Evolutionary conservation across 2,888 invertebrate species (phyloP), one percentile per base, ranked within the genome.

Genomic region (Abrostola triplasia): DNA sequence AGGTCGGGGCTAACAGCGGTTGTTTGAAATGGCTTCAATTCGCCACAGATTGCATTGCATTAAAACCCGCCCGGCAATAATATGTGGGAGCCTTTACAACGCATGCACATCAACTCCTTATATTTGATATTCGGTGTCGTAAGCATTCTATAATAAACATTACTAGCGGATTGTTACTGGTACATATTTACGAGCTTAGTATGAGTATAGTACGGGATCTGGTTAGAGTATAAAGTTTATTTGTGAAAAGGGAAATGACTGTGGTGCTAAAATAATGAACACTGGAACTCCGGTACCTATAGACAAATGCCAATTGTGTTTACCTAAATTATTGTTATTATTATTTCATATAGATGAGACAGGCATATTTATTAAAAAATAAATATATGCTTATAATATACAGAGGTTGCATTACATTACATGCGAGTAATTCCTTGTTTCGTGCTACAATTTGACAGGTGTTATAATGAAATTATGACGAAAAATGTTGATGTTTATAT

Each of bases 391-490:
- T n/a, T n/a, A n/a, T 49, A 59, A 11, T 53, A 57, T 49, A 55
- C 7, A 37, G 37, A 49, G 11, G 11, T 35, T 49, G 36, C 24
- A 6, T 53, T 51, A 36, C 37, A 56, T 76, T 59, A 52, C 58
- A 58, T 70, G 58, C 12, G 5, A n/a, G 48, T 64, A 64, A 72
- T 55, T 13, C 53, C 52, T 47, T 47, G 41, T 58, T 57, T 58
- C 49, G 42, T 36, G 42, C 58, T 49, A 76, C 67, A 76, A 72
- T 72, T 72, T 72, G 72, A 76, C 79, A 79, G 79, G 67, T 79
- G 79, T 78, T 75, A 78, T 59, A 58, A 50, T 48, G 50, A 62
- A 51, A 70, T 57, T 13, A 50, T 59, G 35, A 55, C 58, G 36
- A 61, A 69, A 63, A 1, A 70, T 67, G 62, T 67, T 50, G 54